Evolutionary conservation across 2,797 vertebrate species (phyloP), one percentile per base, ranked within the genome.

Genomic region (Rhinophrynus dorsalis): DNA sequence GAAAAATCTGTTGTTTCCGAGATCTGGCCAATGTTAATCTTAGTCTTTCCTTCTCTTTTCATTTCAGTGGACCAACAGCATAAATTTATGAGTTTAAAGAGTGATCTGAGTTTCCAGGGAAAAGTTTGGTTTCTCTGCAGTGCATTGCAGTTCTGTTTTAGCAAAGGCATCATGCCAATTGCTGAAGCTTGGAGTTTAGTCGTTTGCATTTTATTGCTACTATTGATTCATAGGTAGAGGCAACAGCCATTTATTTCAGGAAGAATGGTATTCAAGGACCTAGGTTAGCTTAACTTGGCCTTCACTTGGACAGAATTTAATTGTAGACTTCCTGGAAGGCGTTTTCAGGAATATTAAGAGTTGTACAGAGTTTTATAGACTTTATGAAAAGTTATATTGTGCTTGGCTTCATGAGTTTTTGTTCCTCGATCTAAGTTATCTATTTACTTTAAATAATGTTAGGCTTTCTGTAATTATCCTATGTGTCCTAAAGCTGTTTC

Each of bases 51-150:
- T 6, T 12, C 21, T 61, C n/a, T 10, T 9, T 48, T 54, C 26
- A n/a, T 5, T 40, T 63, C 5, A 45, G 32, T 63, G 30, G 38
- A 62, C 50, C 59, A 63, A 27, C 8, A 11, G 10, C 3, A 55
- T 30, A 26, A 23, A 65, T 54, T 12, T 18, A 7, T n/a, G 3
- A 20, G 13, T 15, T 9, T 17, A 24, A 5, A 10, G 2, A 18
- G 8, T 12, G 23, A 44, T 20, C 10, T 55, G 26, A 5, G 6
- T 23, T 17, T 23, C n/a, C n/a, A n/a, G n/a, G n/a, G n/a, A n/a
- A n/a, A n/a, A 47, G 18, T 17, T 5, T 2, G 35, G 3, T 21
- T 6, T 15, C 3, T 1, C 5, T 21, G 38, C 13, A 42, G 3
- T 15, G 6, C 38, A 10, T 2, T 29, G 48, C n/a, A 2, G 48